Percentiles rank a stretch among this genome's conserved stretches.
phyloP scores from a whole-genome alignment of 2,888 invertebrate genomes.

The Sericinus montela region DNA sequence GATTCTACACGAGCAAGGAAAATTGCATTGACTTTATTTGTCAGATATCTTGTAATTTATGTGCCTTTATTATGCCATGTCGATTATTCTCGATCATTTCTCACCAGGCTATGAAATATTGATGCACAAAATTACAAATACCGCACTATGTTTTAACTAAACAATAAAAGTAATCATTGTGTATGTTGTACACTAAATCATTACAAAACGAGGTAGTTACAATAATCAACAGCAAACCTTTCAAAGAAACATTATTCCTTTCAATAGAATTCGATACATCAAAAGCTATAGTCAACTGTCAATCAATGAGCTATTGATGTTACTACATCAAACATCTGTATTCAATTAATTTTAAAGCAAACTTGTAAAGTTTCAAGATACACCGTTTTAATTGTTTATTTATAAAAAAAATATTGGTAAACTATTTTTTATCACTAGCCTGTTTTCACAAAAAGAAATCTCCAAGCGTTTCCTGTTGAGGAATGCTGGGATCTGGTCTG shows the following conservation, averaged over 20 bases:
- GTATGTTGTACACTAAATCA: no score
- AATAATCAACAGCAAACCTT: constrained; percentile 2
- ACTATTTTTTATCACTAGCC: no score
- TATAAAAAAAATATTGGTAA: no score
- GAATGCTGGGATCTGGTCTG: no score
- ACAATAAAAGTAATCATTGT: no score
- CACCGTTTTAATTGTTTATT: no score
- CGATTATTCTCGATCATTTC: constrained; percentile 7
- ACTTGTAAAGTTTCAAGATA: neutral
- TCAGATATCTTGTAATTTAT: constrained; percentile 14
- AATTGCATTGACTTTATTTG: constrained; percentile 14
- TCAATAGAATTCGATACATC: constrained; percentile 3
- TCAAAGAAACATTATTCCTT: neutral
- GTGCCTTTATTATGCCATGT: constrained; percentile 9
- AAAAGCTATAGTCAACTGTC: neutral
- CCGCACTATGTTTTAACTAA: no score
- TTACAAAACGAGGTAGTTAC: constrained; percentile 8
- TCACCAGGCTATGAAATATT: neutral
- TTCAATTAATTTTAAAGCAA: neutral
- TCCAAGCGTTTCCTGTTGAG: no score
- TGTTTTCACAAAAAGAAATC: no score
- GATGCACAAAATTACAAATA: no score
- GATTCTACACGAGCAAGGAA: neutral
- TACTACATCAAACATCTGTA: neutral
- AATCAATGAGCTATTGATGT: constrained; percentile 15